phyloP scores from a whole-genome alignment of 2,888 invertebrate species.

The Sabatieria punctata region DNA sequence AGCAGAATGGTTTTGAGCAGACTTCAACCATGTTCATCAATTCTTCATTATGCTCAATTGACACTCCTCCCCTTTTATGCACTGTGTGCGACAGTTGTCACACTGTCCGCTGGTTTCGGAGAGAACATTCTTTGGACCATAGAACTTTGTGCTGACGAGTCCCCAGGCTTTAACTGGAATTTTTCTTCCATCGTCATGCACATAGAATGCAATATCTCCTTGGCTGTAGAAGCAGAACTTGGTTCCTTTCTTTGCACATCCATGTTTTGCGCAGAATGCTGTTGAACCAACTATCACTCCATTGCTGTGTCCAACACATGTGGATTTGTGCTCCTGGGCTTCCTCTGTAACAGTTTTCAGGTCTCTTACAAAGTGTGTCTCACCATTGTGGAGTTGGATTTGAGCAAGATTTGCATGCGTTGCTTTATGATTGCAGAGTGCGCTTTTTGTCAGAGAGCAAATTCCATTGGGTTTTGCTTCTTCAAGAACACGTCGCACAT shows the following conservation, averaged over 20 bases:
- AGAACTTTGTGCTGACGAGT: background rate
- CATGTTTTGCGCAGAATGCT: background rate
- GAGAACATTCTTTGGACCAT: background rate
- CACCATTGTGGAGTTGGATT: background rate
- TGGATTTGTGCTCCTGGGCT: background rate
- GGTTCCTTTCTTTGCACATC: background rate
- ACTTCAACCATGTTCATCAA: background rate
- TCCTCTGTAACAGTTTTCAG: background rate
- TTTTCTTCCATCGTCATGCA: background rate
- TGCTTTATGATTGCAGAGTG: background rate
- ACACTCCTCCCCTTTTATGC: background rate
- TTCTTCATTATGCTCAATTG: background rate
- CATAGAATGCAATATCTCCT: background rate
- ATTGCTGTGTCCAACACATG: background rate
- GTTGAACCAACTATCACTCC: too few relatives aligned
- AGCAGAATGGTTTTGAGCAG: slow-evolving; percentile 1
- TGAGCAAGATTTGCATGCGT: background rate
- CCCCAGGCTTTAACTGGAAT: slow-evolving; percentile 2
- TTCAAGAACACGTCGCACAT: background rate
- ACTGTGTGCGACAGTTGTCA: background rate
- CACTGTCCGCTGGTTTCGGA: background rate
- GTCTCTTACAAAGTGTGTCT: background rate
- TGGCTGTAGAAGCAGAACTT: background rate
- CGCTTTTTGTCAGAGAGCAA: background rate
- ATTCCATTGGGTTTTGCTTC: background rate